A percentile compares a stretch with the other conserved stretches of the same genome.
Conservation (phyloP, 2,888 invertebrate genomes). For the Torymus tubicola region DNA sequence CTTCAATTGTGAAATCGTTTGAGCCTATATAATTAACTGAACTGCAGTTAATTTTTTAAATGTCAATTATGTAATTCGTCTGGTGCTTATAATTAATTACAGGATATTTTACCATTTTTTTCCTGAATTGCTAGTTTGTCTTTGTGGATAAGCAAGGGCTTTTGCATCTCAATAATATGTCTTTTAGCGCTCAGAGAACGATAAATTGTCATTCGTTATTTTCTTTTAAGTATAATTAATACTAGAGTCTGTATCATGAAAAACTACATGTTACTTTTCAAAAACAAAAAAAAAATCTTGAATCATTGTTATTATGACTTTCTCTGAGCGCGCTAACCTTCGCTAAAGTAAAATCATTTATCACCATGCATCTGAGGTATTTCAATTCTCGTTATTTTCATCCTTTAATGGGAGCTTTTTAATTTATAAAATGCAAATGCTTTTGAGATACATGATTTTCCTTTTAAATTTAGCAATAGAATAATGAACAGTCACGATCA, state of each 20-base stretch:
- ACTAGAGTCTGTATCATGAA: no score
- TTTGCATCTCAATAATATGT: slow-evolving; percentile 12
- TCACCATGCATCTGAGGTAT: not conserved
- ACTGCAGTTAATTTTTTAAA: not conserved
- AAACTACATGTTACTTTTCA: no score
- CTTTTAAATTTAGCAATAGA: slow-evolving; percentile 8
- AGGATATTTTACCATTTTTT: not conserved
- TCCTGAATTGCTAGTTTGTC: not conserved
- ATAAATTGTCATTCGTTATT: no score
- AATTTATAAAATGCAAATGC: not conserved
- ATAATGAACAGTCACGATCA: slow-evolving; percentile 25
- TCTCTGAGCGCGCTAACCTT: slow-evolving; percentile 16
- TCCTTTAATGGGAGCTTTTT: not conserved
- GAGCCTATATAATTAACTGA: no score
- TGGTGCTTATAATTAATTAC: no score
- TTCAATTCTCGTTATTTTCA: not conserved
- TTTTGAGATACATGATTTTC: slow-evolving; percentile 24
- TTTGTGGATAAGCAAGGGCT: slow-evolving; percentile 25
- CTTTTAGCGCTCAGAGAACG: slow-evolving; percentile 3
- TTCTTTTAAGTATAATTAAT: no score
- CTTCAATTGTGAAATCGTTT: no score
- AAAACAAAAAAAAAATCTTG: no score
- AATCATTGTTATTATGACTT: not conserved
- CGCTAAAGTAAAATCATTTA: slow-evolving; percentile 38
- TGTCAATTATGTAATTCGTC: not conserved